A percentile compares a stretch with the other conserved stretches of the same genome.
Evolutionary conservation across 2,797 vertebrate genomes (phyloP).

Genomic region (Gila robusta): DNA sequence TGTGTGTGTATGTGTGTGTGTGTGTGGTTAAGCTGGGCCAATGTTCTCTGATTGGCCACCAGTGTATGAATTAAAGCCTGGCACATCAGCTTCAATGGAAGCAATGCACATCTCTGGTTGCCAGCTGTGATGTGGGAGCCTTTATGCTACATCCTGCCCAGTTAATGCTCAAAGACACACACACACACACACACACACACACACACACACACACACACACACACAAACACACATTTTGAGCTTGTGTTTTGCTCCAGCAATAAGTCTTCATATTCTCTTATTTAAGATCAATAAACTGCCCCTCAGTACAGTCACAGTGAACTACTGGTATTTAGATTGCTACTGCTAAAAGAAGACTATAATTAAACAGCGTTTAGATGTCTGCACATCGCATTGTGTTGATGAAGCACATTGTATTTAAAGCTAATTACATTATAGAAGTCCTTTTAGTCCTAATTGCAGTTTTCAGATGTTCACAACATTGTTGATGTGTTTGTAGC

Average conservation of each 20-base stretch:
- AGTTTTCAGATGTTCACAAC: neutral
- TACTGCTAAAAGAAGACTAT: neutral
- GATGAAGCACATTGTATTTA: conserved; percentile 11
- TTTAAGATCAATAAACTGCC: neutral
- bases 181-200: neutral
- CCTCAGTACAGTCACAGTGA: neutral
- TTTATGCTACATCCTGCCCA: neutral
- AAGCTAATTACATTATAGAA: conserved; percentile 24
- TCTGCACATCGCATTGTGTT: neutral
- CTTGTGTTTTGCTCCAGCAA: neutral
- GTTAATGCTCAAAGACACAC: conserved; percentile 28
- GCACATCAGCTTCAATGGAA: conserved; percentile 5
- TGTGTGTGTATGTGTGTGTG: neutral
- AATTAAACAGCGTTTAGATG: conserved; percentile 31
- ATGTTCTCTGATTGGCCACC: neutral
- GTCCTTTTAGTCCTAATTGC: neutral
- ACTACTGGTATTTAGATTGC: conserved; percentile 28
- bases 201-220: neutral
- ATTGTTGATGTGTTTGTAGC: neutral
- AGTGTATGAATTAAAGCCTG: conserved; percentile 33
- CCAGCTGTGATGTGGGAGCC: conserved; percentile 13
- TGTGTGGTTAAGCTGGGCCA: neutral
- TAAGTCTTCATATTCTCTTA: conserved; percentile 16
- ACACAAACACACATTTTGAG: conserved; percentile 1
- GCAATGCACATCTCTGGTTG: conserved; percentile 22